Evolutionary conservation across 2,888 invertebrate genomes (phyloP), one percentile per base, ranked within the genome.

Genomic region (Volucella inanis): DNA sequence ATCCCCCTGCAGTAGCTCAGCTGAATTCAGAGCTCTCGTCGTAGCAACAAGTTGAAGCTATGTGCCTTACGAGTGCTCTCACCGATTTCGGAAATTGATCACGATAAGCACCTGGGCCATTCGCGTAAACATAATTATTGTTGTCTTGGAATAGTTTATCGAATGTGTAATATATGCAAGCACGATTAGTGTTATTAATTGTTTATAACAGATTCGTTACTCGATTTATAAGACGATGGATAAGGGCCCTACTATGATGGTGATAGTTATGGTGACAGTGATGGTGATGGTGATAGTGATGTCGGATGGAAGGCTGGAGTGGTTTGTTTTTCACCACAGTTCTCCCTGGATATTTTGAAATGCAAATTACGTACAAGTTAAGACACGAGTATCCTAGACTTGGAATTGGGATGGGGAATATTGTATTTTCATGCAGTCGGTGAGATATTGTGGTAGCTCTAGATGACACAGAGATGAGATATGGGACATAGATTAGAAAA

Each of bases 121-220:
- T 84, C 47, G 65, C 61, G 80, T 70, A 71, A 84, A 80, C 75
- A 80, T 80, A 84, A 84, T 84, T 74, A 80, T 71, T 70, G 61
- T 80, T 84, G 80, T 84, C 79, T 38, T 61, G 52, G 61, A 71
- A 71, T 50, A 59, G 64, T 54, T 67, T 75, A 76, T 76, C 65
- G 47, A 65, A 70, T 70, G 50, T 79, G 74, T 84, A 79, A 74
- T 67, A 72, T 78, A 70, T 49, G 78, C 71, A 78, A 70, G 79
- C 64, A 59, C 71, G 71, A 70, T 74, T 68, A 59, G 54, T 75
- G 84, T 80, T 76, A 80, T 84, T 84, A 84, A 84, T 84, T 84
- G 84, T 84, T 84, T 80, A 76, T 80, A 76, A 84, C 75, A 75
- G 75, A 59, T 84, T 80, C 71, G 71, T 80, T 80, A 84, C 70